These are phyloP conservation scores for Neolamprologus fasciatus DNA, from an alignment of 2,113 vertebrate genomes.

Conservation along the genomic window DNA sequence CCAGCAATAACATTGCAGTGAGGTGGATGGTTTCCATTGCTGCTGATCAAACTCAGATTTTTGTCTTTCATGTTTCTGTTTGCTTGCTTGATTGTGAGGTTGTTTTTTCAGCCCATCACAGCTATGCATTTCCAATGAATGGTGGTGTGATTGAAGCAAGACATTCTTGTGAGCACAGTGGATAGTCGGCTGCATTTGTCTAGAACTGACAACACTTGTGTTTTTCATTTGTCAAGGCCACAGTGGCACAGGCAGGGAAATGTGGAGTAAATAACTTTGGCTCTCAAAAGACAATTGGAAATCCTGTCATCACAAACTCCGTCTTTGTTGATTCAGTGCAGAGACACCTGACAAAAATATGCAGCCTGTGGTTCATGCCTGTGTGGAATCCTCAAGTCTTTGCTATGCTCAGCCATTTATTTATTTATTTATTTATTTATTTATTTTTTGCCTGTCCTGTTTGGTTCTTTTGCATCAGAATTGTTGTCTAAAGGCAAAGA, in stretches of 20 bases:
- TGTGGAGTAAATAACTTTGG: background rate
- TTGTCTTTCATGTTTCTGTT: background rate
- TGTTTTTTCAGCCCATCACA: background rate
- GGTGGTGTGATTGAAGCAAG: background rate
- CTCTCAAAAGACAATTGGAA: background rate
- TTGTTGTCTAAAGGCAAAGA: too few relatives aligned
- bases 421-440: too few relatives aligned
- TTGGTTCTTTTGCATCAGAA: too few relatives aligned
- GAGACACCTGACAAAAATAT: background rate
- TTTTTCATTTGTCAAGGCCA: background rate
- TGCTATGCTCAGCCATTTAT: background rate
- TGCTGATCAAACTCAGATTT: background rate
- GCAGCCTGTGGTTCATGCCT: background rate
- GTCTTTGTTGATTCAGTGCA: background rate
- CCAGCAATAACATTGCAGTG: background rate
- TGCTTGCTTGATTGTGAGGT: background rate
- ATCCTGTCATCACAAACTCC: background rate
- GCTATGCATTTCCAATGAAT: background rate
- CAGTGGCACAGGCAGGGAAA: background rate
- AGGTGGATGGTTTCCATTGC: background rate
- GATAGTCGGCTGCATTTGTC: background rate
- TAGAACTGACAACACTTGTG: background rate
- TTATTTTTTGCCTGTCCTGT: accelerated
- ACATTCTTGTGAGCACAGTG: background rate
- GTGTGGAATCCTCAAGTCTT: background rate